phyloP scores from a whole-genome alignment of 2,113 vertebrate genomes.

The Peromyscus polionotus region DNA sequence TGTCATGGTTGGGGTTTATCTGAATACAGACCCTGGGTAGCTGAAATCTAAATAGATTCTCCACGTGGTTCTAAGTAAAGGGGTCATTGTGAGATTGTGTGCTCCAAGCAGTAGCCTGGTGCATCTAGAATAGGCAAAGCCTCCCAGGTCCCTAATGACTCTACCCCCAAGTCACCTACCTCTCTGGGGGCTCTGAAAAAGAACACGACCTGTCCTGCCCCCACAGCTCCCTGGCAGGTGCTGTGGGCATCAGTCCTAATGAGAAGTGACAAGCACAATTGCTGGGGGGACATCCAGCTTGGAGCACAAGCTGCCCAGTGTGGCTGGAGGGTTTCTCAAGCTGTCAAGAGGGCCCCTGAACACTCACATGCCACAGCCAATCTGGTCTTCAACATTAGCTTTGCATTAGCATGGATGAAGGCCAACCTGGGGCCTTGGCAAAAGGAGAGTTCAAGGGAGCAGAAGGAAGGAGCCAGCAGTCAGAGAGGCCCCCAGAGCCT shows the following conservation, averaged over 20 bases:
- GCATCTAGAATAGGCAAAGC: not conserved
- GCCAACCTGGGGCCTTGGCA: conserved; percentile 52
- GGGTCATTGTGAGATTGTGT: not conserved
- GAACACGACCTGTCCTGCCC: not conserved
- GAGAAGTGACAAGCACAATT: conserved; percentile 75
- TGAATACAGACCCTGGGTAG: not conserved
- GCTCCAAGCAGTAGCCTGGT: not conserved
- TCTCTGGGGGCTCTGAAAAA: not conserved
- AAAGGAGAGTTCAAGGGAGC: not conserved
- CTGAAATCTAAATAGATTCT: conserved; percentile 4
- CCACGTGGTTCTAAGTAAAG: not conserved
- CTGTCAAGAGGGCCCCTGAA: conserved; percentile 77
- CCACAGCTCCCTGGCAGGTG: conserved; percentile 1
- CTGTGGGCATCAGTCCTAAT: conserved; percentile 56
- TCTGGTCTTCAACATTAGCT: conserved; percentile 74
- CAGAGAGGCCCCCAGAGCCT: not conserved
- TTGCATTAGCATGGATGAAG: conserved; percentile 72
- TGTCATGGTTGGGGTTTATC: not conserved
- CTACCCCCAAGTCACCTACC: not conserved
- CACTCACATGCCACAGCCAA: conserved; percentile 63
- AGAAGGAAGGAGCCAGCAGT: not conserved
- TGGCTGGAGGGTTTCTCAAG: conserved; percentile 64
- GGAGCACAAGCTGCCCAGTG: conserved; percentile 65
- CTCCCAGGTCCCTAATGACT: not conserved
- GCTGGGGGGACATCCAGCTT: conserved; percentile 62